Conservation (phyloP, 2,797 vertebrate genomes). For the Acrossocheilus wenchowensis region DNA sequence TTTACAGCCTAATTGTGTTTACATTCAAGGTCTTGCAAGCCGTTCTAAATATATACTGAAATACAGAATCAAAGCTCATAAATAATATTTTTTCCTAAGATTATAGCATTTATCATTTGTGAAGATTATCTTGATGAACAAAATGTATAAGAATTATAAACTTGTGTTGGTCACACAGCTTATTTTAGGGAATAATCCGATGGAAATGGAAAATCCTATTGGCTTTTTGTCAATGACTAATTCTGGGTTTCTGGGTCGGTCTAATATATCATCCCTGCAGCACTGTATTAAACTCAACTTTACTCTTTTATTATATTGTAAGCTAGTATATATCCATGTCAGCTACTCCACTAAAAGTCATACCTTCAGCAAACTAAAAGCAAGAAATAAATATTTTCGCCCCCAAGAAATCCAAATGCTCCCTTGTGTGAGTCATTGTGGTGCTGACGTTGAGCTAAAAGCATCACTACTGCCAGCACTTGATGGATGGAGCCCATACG, state of each 20-base stretch:
- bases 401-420: background rate
- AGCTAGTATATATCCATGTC: background rate
- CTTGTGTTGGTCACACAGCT: background rate
- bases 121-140: background rate
- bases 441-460: background rate
- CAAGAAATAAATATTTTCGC: background rate
- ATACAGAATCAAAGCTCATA: background rate
- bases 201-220: background rate
- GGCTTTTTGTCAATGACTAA: background rate
- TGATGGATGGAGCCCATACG: background rate
- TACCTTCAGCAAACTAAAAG: conserved; percentile 13
- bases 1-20: background rate
- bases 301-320: background rate
- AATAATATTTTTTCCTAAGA: background rate
- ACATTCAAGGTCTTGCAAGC: background rate
- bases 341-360: conserved; percentile 9
- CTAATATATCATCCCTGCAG: background rate
- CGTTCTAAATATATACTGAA: background rate
- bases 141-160: background rate
- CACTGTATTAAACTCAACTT: background rate
- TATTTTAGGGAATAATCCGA: background rate
- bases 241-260: background rate
- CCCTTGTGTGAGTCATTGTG: background rate
- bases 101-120: background rate
- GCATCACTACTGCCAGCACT: background rate